These are phyloP conservation scores for Sylvia borin DNA, from an alignment of 2,797 vertebrate genomes.

Conservation along the genomic window DNA sequence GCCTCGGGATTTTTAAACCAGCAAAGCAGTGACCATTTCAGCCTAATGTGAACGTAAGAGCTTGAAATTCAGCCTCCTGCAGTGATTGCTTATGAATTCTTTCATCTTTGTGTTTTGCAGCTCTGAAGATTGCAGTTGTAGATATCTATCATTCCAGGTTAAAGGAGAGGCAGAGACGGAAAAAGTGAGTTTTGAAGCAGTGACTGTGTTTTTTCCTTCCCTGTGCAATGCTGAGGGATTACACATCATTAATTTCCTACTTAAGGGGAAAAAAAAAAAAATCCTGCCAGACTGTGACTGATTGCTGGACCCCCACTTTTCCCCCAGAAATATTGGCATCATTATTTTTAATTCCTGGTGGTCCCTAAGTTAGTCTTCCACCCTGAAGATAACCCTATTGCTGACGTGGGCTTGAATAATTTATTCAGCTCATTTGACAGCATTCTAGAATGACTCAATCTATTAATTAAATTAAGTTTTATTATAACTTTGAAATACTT, in stretches of 20 bases:
- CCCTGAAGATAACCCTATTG: not conserved
- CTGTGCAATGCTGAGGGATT: not conserved
- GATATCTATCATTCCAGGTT: conserved; percentile 98
- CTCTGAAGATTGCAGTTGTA: conserved; percentile 95
- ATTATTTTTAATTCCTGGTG: not conserved
- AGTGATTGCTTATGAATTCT: not conserved
- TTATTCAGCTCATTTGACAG: conserved; percentile 23
- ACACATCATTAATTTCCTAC: not conserved
- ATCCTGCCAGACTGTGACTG: not conserved
- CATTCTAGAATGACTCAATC: conserved; percentile 31
- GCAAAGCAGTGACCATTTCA: not conserved
- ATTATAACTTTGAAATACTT: conserved; percentile 29
- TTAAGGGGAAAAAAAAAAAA: not conserved
- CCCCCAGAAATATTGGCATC: not conserved
- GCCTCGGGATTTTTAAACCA: not conserved
- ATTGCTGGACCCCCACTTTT: not conserved
- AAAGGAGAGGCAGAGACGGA: conserved; percentile 94
- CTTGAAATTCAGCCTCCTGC: not conserved
- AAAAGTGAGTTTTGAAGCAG: conserved; percentile 86
- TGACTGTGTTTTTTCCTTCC: not conserved
- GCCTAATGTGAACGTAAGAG: not conserved
- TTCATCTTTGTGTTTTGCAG: conserved; percentile 76
- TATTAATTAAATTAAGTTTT: conserved; percentile 39
- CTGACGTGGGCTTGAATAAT: conserved; percentile 7
- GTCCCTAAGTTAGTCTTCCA: not conserved